Percentiles rank a stretch among this genome's conserved stretches.
phyloP scores from a whole-genome alignment of 2,113 vertebrate genomes.

The Pleuronectes platessa region DNA sequence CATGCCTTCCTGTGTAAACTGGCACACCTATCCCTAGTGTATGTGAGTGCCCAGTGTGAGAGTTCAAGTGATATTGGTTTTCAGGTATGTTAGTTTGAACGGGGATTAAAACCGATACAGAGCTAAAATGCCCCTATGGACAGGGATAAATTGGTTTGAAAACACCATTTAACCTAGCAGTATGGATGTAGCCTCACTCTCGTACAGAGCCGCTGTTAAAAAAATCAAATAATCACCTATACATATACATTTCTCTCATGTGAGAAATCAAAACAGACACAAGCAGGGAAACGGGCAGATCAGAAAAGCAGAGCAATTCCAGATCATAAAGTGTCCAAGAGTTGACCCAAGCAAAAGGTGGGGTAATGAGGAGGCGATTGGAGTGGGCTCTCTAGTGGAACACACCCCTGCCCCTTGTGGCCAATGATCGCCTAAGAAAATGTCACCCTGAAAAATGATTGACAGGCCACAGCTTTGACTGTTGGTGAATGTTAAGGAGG shows the following conservation, averaged over 20 bases:
- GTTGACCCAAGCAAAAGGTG: conserved; percentile 36
- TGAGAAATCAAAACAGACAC: background rate
- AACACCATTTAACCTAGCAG: too few species aligned
- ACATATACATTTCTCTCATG: background rate
- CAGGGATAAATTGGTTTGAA: too few species aligned
- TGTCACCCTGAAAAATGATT: conserved; percentile 68
- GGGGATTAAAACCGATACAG: too few species aligned
- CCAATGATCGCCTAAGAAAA: conserved; percentile 57
- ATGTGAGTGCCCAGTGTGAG: too few species aligned
- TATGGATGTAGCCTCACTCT: background rate
- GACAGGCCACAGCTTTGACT: conserved; percentile 57
- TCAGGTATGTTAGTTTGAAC: too few species aligned
- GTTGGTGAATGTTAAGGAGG: conserved; percentile 58
- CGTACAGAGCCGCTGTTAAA: too few species aligned
- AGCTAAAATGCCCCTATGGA: too few species aligned
- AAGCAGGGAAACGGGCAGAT: background rate
- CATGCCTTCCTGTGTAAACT: too few species aligned
- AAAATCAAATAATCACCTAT: too few species aligned
- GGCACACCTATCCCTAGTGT: too few species aligned
- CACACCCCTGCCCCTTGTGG: conserved; percentile 43
- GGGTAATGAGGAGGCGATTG: conserved; percentile 21
- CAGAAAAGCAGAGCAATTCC: conserved; percentile 30
- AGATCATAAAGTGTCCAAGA: conserved; percentile 31
- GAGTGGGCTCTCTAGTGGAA: conserved; percentile 26
- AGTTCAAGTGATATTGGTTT: too few species aligned